These are phyloP conservation scores for Achroia grisella DNA, from an alignment of 1,140 invertebrate genomes.

Conservation along the genomic window DNA sequence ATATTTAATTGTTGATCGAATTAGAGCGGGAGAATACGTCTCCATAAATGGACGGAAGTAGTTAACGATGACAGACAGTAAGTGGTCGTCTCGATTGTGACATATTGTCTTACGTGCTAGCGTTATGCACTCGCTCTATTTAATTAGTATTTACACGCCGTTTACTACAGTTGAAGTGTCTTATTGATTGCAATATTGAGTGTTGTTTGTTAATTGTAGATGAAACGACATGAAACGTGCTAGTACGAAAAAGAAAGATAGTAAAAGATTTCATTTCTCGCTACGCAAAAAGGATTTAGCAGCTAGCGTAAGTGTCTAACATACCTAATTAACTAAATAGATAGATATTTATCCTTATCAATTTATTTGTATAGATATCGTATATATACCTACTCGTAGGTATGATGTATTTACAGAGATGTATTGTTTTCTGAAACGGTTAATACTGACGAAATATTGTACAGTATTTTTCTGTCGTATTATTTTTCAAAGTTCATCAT, in stretches of 20 bases:
- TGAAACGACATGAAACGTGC: not conserved
- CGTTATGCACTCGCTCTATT: not conserved
- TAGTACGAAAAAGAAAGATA: constrained; percentile 5
- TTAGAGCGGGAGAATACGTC: constrained; percentile 30
- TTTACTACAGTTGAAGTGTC: too few relatives aligned
- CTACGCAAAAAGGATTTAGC: too few relatives aligned
- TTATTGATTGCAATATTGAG: too few relatives aligned
- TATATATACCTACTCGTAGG: too few relatives aligned
- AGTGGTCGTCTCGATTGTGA: constrained; percentile 21
- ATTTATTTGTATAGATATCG: too few relatives aligned
- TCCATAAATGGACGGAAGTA: constrained; percentile 24
- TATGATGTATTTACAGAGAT: too few relatives aligned
- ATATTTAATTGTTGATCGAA: constrained; percentile 25
- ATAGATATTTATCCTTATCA: too few relatives aligned
- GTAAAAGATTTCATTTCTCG: not conserved
- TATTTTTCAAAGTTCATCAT: too few relatives aligned
- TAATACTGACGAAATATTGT: too few relatives aligned
- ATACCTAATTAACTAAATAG: not conserved
- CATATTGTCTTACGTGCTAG: constrained; percentile 14
- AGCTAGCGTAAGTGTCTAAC: not conserved
- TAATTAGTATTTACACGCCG: not conserved
- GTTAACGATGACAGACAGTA: constrained; percentile 9
- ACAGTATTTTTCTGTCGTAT: too few relatives aligned
- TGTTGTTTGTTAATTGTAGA: too few relatives aligned
- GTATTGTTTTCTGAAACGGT: too few relatives aligned